Base-by-base conservation (phyloP, 2,113 vertebrate genomes). In the Triplophysa siluroides region DNA sequence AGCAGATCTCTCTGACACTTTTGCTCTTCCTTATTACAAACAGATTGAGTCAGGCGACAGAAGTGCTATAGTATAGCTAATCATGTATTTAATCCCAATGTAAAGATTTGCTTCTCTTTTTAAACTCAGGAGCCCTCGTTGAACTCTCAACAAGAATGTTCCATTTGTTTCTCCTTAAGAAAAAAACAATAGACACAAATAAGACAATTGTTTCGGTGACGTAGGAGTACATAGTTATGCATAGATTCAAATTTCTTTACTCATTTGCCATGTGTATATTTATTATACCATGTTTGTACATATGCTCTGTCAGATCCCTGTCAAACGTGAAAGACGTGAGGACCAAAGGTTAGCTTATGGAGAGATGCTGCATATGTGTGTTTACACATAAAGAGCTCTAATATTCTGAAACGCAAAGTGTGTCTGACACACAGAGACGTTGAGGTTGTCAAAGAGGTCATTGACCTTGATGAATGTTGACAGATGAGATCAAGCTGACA, bases 391-490 rank as follows among this genome's bases (percentile, higher is more conserved):
- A 56, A n/a, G n/a, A n/a, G 9, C 43, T 0, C 5, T n/a, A n/a
- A 56, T 2, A 56, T 21, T 56, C 19, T n/a, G 18, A n/a, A 56
- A 56, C 18, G n/a, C 54, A 18, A 14, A 61, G 13, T 74, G 56
- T 62, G 12, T 60, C 45, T 45, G 72, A 45, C 56, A 26, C 3
- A 45, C 3, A 47, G 58, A 62, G 58, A 23, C 38, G 71, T 58
- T 41, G 29, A 73, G 7, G 12, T 74, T 74, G 19, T 26, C 21
- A 38, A 75, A 61, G 23, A 21, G 14, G 33, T 38, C n/a, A 56
- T 26, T 75, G 72, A 62, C 38, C 60, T 41, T 75, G 56, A 75
- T 62, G 72, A 62, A 21, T 75, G 33, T 19, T 75, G 70, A 73
- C 70, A 60, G 54, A 23, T 58, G 52, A 60, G 54, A 56, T 56